Percentiles rank a stretch among this genome's conserved stretches.
Evolutionary conservation across 2,888 invertebrate species (phyloP).

Genomic region (Vannuccia rotundouncinata): DNA sequence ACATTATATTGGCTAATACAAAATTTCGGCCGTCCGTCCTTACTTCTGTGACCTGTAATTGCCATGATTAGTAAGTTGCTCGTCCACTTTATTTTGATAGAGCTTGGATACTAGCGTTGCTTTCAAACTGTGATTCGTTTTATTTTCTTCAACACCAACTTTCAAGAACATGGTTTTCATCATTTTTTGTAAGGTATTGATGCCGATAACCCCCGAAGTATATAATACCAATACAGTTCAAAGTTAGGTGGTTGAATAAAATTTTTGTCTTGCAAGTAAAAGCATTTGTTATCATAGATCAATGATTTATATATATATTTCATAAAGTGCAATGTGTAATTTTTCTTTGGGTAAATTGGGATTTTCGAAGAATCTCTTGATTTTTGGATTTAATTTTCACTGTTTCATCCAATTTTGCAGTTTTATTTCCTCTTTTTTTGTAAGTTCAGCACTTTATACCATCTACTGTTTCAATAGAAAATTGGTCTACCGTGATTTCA

Average conservation of each 20-base stretch:
- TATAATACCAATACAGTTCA: background rate
- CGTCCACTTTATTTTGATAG: background rate
- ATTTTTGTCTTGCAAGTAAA: background rate
- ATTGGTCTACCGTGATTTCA: constrained; percentile 18
- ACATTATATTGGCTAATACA: background rate
- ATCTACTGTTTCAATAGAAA: constrained; percentile 27
- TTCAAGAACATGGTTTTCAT: background rate
- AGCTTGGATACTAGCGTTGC: background rate
- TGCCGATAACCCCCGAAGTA: background rate
- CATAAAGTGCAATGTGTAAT: constrained; percentile 8
- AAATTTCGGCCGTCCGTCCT: background rate
- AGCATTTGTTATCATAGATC: background rate
- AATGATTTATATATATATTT: background rate
- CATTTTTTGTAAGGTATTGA: constrained; percentile 31
- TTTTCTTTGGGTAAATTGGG: constrained; percentile 6
- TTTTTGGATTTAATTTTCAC: constrained; percentile 25
- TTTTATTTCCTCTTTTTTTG: constrained; percentile 8
- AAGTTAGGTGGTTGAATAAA: background rate
- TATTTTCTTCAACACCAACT: constrained; percentile 1
- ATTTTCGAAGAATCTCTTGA: constrained; percentile 28
- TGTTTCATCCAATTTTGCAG: constrained; percentile 19
- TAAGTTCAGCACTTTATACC: constrained; percentile 11
- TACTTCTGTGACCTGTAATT: background rate
- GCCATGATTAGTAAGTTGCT: background rate
- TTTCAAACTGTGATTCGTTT: constrained; percentile 6